These are phyloP conservation scores for Cnemophilus loriae DNA, from an alignment of 2,113 vertebrate genomes.

Conservation along the genomic window DNA sequence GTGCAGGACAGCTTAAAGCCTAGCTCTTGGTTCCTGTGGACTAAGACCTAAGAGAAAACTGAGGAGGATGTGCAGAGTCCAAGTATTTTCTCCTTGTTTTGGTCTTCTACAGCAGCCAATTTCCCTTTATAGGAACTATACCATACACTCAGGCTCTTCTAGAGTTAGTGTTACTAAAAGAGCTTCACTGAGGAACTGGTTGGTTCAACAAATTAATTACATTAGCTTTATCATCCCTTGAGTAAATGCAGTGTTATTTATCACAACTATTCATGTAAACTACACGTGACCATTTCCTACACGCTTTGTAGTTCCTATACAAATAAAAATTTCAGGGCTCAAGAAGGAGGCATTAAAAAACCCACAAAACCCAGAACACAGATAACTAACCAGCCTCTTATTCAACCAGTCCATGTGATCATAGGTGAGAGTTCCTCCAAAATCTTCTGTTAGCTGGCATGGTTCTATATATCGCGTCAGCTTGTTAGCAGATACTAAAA, in stretches of 20 bases:
- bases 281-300: neutral
- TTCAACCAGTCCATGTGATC: constrained; percentile 98
- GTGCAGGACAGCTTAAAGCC: neutral
- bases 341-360: neutral
- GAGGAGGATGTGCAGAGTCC: neutral
- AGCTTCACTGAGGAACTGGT: neutral
- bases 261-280: neutral
- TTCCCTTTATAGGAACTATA: neutral
- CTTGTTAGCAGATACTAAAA: constrained; percentile 98
- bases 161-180: neutral
- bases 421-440: constrained; percentile 94
- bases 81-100: neutral
- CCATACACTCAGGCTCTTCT: neutral
- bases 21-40: neutral
- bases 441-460: constrained; percentile 94
- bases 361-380: neutral
- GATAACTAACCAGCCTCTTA: constrained; percentile 90
- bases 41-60: neutral
- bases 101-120: neutral
- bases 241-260: neutral
- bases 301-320: neutral
- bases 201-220: neutral
- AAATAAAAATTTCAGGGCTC: neutral
- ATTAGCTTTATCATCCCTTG: neutral
- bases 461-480: constrained; percentile 97